Evolutionary conservation across 2,797 vertebrate species (phyloP), one percentile per base, ranked within the genome.

Genomic region (Bryconaethiops microstoma): DNA sequence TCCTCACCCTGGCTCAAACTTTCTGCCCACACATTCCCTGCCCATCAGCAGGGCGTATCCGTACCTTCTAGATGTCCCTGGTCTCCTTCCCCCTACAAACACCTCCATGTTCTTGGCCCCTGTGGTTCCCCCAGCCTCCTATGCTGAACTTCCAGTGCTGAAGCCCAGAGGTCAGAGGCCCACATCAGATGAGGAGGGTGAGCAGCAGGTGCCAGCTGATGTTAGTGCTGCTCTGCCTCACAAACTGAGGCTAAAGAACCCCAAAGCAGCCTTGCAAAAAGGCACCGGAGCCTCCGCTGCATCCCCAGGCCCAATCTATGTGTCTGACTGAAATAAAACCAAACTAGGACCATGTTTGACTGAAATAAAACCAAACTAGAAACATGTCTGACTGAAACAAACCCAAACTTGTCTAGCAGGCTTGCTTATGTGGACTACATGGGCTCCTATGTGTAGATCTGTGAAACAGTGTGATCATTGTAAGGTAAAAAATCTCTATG

Each of bases 241-340:
- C 84, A 96, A 95, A 87, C 89, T 94, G 69, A 87, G 90, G 60
- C 85, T 96, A 74, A 96, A 96, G 82, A 89, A 87, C 74, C 72
- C 14, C 77, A 79, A 64, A 21, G 76, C 68, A 40, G 23, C 64
- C 19, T 77, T 68, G 29, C 77, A 69, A 14, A 80, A 82, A 55
- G 42, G 80, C n/a, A 68, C 45, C 13, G 40, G 14, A 40, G 71
- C 67, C n/a, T 86, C 39, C 77, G 75, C 29, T 35, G n/a, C 45
- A 17, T 67, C 86, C 13, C 78, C 85, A 48, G 67, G 50, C 29
- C 86, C 80, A 64, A 78, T 88, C 64, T 86, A 84, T 35, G 55
- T 83, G 7, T 89, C 88, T 4, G 84, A 92, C 75, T 92, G 86
- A 82, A 48, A 75, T 19, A n/a, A 67, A 77, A 64, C 23, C 23